A percentile compares a stretch with the other conserved stretches of the same genome.
Evolutionary conservation across 1,140 invertebrate species (phyloP).

Genomic region (Scaptodrosophila lebanonensis): DNA sequence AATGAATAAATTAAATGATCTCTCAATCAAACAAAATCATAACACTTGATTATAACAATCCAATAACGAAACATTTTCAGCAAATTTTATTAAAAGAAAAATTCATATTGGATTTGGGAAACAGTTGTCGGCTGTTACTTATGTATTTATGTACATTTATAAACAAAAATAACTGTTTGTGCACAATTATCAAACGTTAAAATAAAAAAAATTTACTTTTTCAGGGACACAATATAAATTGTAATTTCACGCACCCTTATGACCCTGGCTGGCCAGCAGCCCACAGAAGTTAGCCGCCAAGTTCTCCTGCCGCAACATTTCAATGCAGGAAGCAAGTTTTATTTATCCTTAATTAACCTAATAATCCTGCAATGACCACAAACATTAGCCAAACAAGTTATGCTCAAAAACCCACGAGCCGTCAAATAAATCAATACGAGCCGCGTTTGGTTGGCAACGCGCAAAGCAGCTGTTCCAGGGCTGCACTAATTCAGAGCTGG

Average conservation of each 20-base stretch:
- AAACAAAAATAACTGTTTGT: too few species aligned
- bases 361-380: constrained; percentile 4
- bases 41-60: background rate
- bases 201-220: too few species aligned
- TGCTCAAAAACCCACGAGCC: background rate
- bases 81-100: too few species aligned
- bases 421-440: background rate
- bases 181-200: too few species aligned
- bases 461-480: constrained; percentile 17
- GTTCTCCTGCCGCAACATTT: constrained; percentile 73
- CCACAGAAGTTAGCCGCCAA: constrained; percentile 76
- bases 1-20: too few species aligned
- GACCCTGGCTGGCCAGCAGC: constrained; percentile 62
- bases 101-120: too few species aligned
- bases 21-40: too few species aligned
- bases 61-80: too few species aligned
- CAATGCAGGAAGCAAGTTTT: too few species aligned
- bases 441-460: constrained; percentile 16
- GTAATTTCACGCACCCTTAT: constrained; percentile 56
- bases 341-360: constrained; percentile 38
- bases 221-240: background rate
- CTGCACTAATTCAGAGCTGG: background rate
- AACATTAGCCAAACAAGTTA: constrained; percentile 21
- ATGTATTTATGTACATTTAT: too few species aligned
- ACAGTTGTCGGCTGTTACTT: too few species aligned